Evolutionary conservation across 2,797 vertebrate species (phyloP).

Genomic region (Characodon lateralis): DNA sequence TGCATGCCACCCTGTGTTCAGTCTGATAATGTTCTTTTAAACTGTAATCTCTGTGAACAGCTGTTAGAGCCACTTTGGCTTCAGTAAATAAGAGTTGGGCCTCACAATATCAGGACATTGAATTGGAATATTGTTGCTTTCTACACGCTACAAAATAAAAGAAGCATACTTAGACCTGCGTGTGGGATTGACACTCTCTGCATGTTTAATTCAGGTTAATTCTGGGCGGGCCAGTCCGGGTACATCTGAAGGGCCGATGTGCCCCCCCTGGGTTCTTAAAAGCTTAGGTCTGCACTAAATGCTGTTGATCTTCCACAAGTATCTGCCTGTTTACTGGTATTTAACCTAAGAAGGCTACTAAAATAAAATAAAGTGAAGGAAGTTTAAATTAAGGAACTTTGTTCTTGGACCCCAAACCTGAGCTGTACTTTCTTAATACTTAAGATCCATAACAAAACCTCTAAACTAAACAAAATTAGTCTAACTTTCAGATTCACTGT

Average conservation of each 20-base stretch:
- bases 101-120: no score
- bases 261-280: not conserved
- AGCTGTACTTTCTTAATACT: not conserved
- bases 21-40: not conserved
- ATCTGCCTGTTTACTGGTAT: not conserved
- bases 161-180: not conserved
- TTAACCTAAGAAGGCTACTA: not conserved
- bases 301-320: not conserved
- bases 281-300: not conserved
- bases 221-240: not conserved
- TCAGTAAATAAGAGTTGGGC: not conserved
- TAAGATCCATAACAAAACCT: slow-evolving; percentile 18
- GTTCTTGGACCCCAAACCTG: not conserved
- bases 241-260: not conserved
- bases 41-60: not conserved
- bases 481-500: not conserved
- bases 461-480: not conserved
- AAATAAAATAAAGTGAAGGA: no score
- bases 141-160: not conserved
- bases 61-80: not conserved
- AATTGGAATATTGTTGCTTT: not conserved
- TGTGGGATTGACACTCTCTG: not conserved
- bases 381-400: no score
- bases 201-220: not conserved
- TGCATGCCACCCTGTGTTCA: not conserved